Base-by-base conservation (phyloP, 2,113 vertebrate genomes). In the Macquaria australasica region DNA sequence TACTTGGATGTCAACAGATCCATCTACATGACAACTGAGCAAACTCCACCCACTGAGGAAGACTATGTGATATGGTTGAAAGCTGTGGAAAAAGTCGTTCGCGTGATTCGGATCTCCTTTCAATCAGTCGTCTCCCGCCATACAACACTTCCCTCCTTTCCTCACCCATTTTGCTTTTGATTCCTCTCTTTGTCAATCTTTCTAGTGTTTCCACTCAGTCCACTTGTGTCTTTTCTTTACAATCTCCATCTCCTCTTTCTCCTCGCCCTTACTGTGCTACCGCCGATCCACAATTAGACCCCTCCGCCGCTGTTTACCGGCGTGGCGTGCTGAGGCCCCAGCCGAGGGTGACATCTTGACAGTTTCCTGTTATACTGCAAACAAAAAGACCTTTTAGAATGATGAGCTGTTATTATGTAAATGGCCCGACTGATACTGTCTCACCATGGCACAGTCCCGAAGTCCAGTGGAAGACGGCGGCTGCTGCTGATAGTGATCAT, bases 381-480 rank as follows among this genome's bases (percentile, higher is more conserved):
- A 98, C 97, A 98, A 97, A 98, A 97, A 95, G 53, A 96, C 62
- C 77, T 97, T 96, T 91, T 79, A 96, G 97, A 96, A 97, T 97
- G 97, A 98, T 93, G 88, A 92, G 86, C 96, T 95, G 97, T 97
- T 98, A 98, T 98, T 97, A 98, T 98, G 97, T 95, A 98, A 98
- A 98, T 98, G 94, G 94, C 51, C 90, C 95, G 96, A 95, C 96
- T 96, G 97, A 97, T 96, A 96, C 95, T 94, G 95, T 96, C 96
- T 96, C 94, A 91, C 95, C 96, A 5, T 62, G 95, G 93, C 95
- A 94, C 95, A 94, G 96, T 96, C 96, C 94, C 88, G 92, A 91
- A 93, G 96, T 96, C 96, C 95, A 94, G 96, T 96, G 94, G 95
- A 34, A 39, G 37, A 70, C 20, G 67, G 73, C 23, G 5, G 63